Conservation (phyloP, 2,113 vertebrate genomes). For the Irena cyanogastra region DNA sequence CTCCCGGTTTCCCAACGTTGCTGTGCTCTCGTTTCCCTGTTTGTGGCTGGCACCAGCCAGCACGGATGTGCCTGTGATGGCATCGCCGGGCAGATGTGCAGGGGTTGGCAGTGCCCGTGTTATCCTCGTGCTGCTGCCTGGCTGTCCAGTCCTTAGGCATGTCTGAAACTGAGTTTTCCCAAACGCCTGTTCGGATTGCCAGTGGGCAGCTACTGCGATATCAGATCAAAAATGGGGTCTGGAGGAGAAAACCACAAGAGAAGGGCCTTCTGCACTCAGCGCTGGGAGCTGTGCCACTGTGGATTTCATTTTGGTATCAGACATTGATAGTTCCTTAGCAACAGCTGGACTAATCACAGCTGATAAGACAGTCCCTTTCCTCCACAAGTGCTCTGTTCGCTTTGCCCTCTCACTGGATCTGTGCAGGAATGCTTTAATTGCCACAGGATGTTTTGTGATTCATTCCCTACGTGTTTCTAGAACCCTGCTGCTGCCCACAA, state of each 20-base stretch:
- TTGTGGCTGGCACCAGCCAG: not conserved
- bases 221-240: not conserved
- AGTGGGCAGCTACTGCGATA: not conserved
- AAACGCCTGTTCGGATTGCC: not conserved
- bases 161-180: not conserved
- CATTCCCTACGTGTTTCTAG: slow-evolving; percentile 44
- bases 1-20: rapidly evolving
- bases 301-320: not conserved
- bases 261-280: not conserved
- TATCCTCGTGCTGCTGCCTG: not conserved
- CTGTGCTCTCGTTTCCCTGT: not conserved
- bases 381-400: not conserved
- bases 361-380: not conserved
- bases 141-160: not conserved
- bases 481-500: slow-evolving; percentile 36
- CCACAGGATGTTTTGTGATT: not conserved
- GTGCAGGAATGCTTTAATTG: not conserved
- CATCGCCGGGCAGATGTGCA: not conserved
- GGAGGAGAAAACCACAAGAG: not conserved
- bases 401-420: not conserved
- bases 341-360: slow-evolving; percentile 4
- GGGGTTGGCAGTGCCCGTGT: not conserved
- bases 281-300: not conserved
- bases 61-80: not conserved
- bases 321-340: slow-evolving; percentile 17